Base-by-base conservation (phyloP, 1,140 invertebrate species). In the Chrysoperla carnea region DNA sequence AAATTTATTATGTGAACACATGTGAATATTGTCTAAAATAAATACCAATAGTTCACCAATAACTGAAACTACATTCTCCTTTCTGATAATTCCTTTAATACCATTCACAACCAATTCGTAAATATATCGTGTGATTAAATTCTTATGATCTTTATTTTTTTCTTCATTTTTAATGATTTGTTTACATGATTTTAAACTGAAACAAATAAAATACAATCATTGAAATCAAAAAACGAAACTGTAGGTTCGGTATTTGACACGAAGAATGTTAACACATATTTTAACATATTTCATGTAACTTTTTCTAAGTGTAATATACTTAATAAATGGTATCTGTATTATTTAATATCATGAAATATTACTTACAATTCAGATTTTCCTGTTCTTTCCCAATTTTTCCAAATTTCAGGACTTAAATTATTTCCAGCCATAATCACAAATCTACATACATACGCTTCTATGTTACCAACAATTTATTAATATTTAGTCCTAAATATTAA, bases 61-160 rank as follows among this genome's bases (percentile, higher is more conserved):
- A 23, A 71, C 68, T 44, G 68, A 62, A 17, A 81, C 62, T 38
- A 81, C 72, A 45, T 67, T 63, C 55, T 86, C 82, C 57, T 75
- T 81, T 54, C 81, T 81, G 39, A 85, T 51, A 41, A 60, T 64
- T 36, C 78, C 81, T 45, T 68, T 68, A 37, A 82, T 63, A 42
- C 78, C 78, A 60, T 76, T 74, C 46, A 74, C 72, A 42, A 85
- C 64, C 45, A 87, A 64, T 43, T 70, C 64, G 53, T 73, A 72
- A 23, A 77, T 59, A 51, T 63, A 64, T 49, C 63, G 62, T 23
- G 17, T 23, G 5, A 23, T 23, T 23, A 23, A 23, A 23, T 23
- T 23, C 5, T 23, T 23, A 23, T 23, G 17, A 23, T 70, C 49
- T 29, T 68, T 67, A 52, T 59, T 69, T 48, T 61, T 66, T 9